These are phyloP conservation scores for Elephantulus edwardii DNA, from an alignment of 2,113 vertebrate species.

Conservation along the genomic window DNA sequence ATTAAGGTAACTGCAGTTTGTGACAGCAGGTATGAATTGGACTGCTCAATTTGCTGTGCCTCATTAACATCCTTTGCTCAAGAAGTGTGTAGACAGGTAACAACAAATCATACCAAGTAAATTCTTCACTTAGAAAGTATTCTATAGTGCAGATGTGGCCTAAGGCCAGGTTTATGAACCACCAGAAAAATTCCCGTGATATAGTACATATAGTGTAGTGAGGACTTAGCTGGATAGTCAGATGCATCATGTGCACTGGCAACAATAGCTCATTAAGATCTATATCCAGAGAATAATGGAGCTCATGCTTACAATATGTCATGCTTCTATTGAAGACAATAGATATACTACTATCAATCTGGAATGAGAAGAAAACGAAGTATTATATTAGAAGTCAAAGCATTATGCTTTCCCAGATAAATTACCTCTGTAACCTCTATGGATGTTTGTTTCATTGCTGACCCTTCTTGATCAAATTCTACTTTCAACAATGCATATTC, in stretches of 20 bases:
- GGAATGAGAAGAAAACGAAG: neutral
- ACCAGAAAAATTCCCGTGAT: slow-evolving; percentile 32
- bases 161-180: slow-evolving; percentile 41
- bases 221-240: slow-evolving; percentile 16
- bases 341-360: neutral
- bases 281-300: slow-evolving; percentile 37
- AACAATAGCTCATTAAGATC: slow-evolving; percentile 46
- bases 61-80: slow-evolving; percentile 62
- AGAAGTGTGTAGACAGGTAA: slow-evolving; percentile 49
- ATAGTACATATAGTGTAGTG: neutral
- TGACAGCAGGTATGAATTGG: slow-evolving; percentile 59
- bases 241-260: slow-evolving; percentile 8
- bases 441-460: neutral
- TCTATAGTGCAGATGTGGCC: slow-evolving; percentile 22
- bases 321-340: neutral
- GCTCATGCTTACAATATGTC: neutral
- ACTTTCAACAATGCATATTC: neutral
- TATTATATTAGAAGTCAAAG: neutral
- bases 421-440: neutral
- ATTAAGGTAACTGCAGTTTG: slow-evolving; percentile 31
- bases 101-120: slow-evolving; percentile 54
- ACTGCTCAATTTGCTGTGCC: slow-evolving; percentile 52
- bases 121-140: slow-evolving; percentile 45
- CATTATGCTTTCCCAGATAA: neutral
- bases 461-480: neutral